phyloP scores from a whole-genome alignment of 2,888 invertebrate genomes.

The Pristionchus arcanus region DNA sequence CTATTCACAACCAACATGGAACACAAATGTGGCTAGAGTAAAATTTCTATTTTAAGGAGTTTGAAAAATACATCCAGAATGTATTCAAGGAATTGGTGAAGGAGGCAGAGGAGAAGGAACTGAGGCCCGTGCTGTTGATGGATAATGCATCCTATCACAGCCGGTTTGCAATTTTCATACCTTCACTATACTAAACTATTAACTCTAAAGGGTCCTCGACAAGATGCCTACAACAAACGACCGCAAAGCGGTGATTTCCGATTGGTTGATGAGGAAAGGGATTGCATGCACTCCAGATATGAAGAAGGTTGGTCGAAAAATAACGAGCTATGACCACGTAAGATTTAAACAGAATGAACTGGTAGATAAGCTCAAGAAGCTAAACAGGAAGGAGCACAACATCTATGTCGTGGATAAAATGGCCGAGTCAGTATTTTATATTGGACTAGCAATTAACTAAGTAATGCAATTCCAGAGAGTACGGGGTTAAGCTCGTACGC shows the following conservation, averaged over 20 bases:
- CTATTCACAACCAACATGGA: background rate
- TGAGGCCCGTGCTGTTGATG: conserved; percentile 13
- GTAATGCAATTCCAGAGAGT: background rate
- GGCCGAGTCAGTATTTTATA: background rate
- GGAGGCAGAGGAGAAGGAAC: background rate
- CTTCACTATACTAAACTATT: background rate
- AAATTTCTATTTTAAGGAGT: background rate
- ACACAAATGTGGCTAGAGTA: background rate
- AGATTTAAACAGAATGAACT: background rate
- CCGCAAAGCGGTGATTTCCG: too few species aligned
- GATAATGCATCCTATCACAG: too few species aligned
- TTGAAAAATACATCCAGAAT: background rate
- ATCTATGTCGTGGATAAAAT: background rate
- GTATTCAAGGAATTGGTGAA: background rate
- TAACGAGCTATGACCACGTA: background rate
- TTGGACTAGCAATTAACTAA: too few species aligned
- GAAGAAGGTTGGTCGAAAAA: background rate
- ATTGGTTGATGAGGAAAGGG: background rate
- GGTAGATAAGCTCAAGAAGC: background rate
- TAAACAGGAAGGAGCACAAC: background rate
- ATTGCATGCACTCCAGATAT: background rate
- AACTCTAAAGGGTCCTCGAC: background rate
- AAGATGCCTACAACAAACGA: background rate
- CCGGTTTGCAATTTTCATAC: background rate
- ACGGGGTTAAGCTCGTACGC: background rate